Percentiles rank a stretch among this genome's conserved stretches.
phyloP scores from a whole-genome alignment of 2,113 vertebrate genomes.

The Gavia stellata region DNA sequence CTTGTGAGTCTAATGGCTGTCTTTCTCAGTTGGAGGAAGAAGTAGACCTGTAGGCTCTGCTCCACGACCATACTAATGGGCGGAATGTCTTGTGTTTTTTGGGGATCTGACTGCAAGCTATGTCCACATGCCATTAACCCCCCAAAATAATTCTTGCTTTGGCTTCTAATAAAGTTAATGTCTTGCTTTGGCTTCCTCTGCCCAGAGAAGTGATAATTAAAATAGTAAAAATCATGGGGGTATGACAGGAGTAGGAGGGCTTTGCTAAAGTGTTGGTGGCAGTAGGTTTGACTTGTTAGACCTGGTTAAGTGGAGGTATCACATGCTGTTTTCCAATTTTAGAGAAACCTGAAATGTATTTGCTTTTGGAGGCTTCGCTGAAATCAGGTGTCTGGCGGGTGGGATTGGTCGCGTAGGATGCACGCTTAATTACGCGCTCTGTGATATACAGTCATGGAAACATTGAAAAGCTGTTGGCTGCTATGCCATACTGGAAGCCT shows the following conservation, averaged over 20 bases:
- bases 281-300: not conserved
- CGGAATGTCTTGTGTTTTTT: not conserved
- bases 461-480: not conserved
- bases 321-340: not conserved
- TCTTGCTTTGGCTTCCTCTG: not conserved
- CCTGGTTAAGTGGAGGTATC: not conserved
- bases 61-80: no score
- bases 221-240: not conserved
- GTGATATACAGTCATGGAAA: not conserved
- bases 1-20: not conserved
- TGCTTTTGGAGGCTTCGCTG: not conserved
- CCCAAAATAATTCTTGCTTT: not conserved
- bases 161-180: not conserved
- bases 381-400: rapidly evolving
- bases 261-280: not conserved
- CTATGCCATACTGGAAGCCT: not conserved
- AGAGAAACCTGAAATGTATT: not conserved
- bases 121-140: not conserved
- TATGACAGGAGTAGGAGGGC: not conserved
- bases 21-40: not conserved
- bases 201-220: not conserved
- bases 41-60: not conserved
- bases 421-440: not conserved
- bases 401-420: no score
- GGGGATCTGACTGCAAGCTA: not conserved